Evolutionary conservation across 2,113 vertebrate genomes (phyloP).

Genomic region (Psophia crepitans): DNA sequence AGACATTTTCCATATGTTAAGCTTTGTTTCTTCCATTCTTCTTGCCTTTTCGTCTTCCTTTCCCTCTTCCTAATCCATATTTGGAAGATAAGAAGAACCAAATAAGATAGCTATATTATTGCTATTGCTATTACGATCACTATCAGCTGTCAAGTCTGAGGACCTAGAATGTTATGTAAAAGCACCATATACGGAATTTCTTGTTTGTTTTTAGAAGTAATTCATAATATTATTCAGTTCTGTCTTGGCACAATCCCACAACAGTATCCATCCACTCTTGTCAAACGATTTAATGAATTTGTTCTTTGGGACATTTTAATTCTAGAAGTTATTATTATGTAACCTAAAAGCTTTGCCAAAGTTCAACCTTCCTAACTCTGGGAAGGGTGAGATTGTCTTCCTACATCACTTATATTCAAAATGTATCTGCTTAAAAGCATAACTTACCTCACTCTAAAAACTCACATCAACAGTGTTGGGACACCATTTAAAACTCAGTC

Average conservation of each 20-base stretch:
- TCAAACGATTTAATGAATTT: not conserved
- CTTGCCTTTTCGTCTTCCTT: not conserved
- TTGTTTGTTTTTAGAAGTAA: not conserved
- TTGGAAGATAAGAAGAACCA: not conserved
- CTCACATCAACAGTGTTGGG: accelerated
- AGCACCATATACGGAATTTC: not conserved
- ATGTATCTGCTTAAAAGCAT: not conserved
- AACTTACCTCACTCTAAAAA: not conserved
- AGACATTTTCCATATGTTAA: not conserved
- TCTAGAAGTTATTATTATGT: not conserved
- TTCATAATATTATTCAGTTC: not conserved
- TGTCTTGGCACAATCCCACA: not conserved
- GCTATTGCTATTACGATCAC: not conserved
- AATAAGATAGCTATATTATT: not conserved
- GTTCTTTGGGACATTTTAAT: not conserved
- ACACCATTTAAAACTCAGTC: not conserved
- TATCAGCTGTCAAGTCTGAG: not conserved
- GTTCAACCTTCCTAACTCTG: not conserved
- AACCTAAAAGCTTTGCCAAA: not conserved
- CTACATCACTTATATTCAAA: not conserved
- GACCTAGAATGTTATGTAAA: not conserved
- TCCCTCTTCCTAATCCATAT: not conserved
- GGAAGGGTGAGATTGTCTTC: not conserved
- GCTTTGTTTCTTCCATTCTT: not conserved
- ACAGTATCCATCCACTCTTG: not conserved